Evolutionary conservation across 2,888 invertebrate genomes (phyloP), one percentile per base, ranked within the genome.

Genomic region (Papilio demoleus): DNA sequence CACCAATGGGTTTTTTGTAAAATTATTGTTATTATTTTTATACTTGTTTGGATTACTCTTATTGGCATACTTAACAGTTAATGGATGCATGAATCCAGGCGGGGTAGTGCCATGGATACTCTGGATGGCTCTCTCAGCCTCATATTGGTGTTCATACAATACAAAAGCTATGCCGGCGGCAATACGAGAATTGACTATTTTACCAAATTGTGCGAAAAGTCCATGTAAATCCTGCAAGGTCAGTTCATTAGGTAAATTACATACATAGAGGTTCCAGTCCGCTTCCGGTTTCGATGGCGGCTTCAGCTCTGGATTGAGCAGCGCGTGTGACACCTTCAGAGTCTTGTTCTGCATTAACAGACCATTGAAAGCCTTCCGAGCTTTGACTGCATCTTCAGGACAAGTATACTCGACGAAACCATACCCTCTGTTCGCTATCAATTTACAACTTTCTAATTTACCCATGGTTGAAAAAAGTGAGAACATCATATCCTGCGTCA

Each of bases 401-500:
- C 84, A 86, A 77, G 88, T 82, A 87, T 93, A 93, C 88, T 93
- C 93, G 82, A 93, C 93, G 88, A 93, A 93, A 79, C 93, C 93
- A 82, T 93, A 93, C 83, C 93, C 93, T 85, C 93, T 88, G 84
- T 93, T 93, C 75, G 92, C 88, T 88, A 93, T 93, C 85, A 93
- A 84, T 86, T 93, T 93, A 88, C 93, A 93, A 86, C 93, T 93
- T 88, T 93, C 93, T 83, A 93, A 85, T 90, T 93, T 93, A 82
- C 93, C 93, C 93, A 93, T 93, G 73, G 93, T 92, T 70, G 93
- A 92, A 85, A 93, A 93, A 80, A 93, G 84, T 74, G 93, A 93
- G 81, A 93, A 93, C 93, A 93, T 93, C 93, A 93, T 93, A 83
- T 92, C 92, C 90, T 93, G 93, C 79, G 92, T 93, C 93, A 93